Conservation (phyloP, 2,797 vertebrate genomes). For the Myotis daubentonii region DNA sequence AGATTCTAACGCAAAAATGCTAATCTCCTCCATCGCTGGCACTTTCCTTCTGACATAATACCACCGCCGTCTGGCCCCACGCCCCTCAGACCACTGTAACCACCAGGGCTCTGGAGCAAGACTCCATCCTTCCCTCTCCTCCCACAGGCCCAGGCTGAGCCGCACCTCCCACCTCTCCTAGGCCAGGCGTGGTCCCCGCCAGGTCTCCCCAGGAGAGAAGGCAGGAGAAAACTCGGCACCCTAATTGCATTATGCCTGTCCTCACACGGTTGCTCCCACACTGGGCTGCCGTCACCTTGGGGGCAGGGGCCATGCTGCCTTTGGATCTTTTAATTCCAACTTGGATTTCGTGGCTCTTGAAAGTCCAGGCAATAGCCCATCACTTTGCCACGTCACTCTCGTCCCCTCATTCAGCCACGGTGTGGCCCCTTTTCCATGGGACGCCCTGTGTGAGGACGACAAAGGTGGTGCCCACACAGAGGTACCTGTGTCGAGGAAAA, state of each 20-base stretch:
- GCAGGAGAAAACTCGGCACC: not conserved
- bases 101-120: not conserved
- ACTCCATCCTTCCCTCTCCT: not conserved
- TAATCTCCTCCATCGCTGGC: not conserved
- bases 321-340: not conserved
- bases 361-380: not conserved
- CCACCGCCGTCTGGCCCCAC: not conserved
- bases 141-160: not conserved
- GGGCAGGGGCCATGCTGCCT: not conserved
- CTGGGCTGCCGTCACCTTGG: rapidly evolving
- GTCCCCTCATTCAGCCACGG: not conserved
- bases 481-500: not conserved
- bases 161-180: not conserved
- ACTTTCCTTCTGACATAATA: not conserved
- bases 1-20: not conserved
- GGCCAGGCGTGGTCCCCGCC: not conserved
- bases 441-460: not conserved
- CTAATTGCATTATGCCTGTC: not conserved
- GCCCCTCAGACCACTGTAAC: not conserved
- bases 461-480: not conserved
- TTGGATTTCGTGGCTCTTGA: not conserved
- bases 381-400: not conserved
- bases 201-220: not conserved
- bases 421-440: not conserved
- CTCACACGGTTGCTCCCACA: not conserved